Evolutionary conservation across 2,888 invertebrate genomes (phyloP).

Genomic region (Agrochola lychnidis): DNA sequence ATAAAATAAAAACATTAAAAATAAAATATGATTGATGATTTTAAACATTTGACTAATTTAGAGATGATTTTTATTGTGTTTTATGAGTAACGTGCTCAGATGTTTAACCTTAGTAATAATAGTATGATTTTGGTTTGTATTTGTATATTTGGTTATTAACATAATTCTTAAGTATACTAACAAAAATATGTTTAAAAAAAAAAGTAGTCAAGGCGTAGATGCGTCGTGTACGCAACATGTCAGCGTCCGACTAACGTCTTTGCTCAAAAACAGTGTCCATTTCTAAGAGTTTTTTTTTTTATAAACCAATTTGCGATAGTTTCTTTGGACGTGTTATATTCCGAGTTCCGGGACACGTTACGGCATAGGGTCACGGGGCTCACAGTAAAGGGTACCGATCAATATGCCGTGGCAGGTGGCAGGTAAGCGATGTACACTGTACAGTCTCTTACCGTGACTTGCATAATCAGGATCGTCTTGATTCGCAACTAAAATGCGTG

Average conservation of each 20-base stretch:
- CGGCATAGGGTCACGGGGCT: conserved; percentile 36
- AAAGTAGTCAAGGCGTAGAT: no score
- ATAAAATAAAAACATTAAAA: no score
- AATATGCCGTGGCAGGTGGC: conserved; percentile 7
- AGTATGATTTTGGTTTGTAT: no score
- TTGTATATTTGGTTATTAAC: no score
- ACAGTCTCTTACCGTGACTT: conserved; percentile 31
- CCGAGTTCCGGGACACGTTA: conserved; percentile 25
- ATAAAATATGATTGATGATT: no score
- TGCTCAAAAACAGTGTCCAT: not conserved
- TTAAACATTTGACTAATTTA: no score
- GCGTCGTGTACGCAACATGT: not conserved
- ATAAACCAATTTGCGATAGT: not conserved
- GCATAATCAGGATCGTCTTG: conserved; percentile 19
- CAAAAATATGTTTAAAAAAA: no score
- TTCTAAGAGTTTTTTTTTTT: not conserved
- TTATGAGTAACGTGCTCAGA: no score
- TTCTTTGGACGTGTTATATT: not conserved
- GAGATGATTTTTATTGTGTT: no score
- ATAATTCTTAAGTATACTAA: no score
- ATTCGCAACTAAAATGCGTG: conserved; percentile 16
- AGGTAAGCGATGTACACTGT: conserved; percentile 1
- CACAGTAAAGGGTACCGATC: conserved; percentile 35
- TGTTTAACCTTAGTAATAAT: no score
- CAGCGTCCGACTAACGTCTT: not conserved